Base-by-base conservation (phyloP, 2,888 invertebrate genomes). In the Neuroscelio doddi region DNA sequence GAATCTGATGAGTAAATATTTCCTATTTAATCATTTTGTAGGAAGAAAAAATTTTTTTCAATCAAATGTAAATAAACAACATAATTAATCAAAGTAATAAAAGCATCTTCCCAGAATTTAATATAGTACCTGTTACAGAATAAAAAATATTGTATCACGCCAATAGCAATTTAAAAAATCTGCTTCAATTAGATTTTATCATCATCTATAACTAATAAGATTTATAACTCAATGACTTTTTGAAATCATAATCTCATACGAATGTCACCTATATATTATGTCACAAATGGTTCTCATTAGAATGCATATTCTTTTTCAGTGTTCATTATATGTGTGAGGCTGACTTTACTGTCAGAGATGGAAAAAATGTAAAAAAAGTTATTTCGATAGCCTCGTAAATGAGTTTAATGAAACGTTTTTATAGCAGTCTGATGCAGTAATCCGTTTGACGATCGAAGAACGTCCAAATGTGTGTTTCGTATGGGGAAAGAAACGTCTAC, bases 381-480 rank as follows among this genome's bases (percentile, higher is more conserved):
- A 51, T 62, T 62, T 55, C 46, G 49, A 55, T 49, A 58, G 52
- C 52, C 52, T 64, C 53, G 49, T 59, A 59, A 61, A 57, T 42
- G 51, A 57, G 55, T 64, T 59, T 59, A 53, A 59, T 61, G 56
- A 56, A 56, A 46, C 29, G 55, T 55, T 59, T 61, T 65, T 59
- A 65, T 61, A 61, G 56, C 55, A 64, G 29, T 46, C 53, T 26
- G 47, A 57, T 57, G 47, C 49, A 53, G 59, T 56, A 42, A 56
- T 61, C 47, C 53, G 52, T 65, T 53, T 52, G 52, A 61, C 65
- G 56, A 65, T 65, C 53, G 65, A 65, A 65, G 49, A 41, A 41
- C 24, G 24, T 41, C 24, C 41, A 21, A 12, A 41, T 24, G 47
- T 46, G 39, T 39, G 24, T 21, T 12, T 14, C 10, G 41, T 24